A percentile compares a stretch with the other conserved stretches of the same genome.
phyloP scores from a whole-genome alignment of 2,113 vertebrate genomes.

The Strigops habroptila region DNA sequence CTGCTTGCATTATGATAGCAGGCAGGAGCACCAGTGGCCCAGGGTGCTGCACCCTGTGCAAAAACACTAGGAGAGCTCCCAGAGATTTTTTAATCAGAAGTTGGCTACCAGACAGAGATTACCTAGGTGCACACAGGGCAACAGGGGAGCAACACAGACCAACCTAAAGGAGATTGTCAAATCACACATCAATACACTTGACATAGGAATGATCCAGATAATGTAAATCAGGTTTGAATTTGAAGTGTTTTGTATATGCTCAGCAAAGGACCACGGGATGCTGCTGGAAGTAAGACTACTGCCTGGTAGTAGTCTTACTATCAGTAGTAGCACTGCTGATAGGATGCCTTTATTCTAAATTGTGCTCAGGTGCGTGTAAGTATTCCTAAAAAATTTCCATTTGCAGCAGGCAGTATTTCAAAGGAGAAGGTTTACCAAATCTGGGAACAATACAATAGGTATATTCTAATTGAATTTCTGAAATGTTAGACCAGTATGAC shows the following conservation, averaged over 20 bases:
- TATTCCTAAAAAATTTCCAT: not conserved
- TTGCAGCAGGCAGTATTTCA: slow-evolving; percentile 2
- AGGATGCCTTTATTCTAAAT: not conserved
- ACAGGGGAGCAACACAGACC: not conserved
- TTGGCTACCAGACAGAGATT: not conserved
- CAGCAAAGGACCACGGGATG: not conserved
- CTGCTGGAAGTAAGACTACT: not conserved
- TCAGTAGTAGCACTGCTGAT: not conserved
- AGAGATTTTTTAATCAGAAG: not conserved
- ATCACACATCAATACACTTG: not conserved
- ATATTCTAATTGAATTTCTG: not conserved
- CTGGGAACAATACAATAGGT: not conserved
- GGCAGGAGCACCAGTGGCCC: not conserved
- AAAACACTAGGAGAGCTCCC: not conserved
- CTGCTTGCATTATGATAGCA: not conserved
- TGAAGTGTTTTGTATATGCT: not conserved
- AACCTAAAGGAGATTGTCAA: not conserved
- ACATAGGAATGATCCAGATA: not conserved
- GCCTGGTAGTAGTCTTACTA: too few species aligned
- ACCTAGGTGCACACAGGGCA: not conserved
- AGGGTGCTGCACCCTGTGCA: accelerated
- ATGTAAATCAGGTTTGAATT: not conserved
- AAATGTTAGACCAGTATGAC: not conserved
- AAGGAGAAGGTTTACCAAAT: not conserved
- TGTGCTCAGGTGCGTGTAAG: not conserved